Evolutionary conservation across 1,140 invertebrate genomes (phyloP), one percentile per base, ranked within the genome.

Genomic region (Saxidomus purpurata): DNA sequence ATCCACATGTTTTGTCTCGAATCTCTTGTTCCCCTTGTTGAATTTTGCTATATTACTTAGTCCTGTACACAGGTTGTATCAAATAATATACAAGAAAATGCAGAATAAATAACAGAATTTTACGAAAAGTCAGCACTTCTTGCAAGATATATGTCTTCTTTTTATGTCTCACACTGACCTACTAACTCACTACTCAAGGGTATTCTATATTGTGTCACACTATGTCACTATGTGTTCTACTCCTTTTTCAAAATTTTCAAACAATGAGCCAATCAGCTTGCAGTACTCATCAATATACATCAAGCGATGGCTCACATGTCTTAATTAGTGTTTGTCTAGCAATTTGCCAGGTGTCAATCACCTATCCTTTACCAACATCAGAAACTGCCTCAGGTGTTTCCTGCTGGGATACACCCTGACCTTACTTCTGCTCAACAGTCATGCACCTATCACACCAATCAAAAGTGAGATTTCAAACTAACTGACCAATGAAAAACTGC

Each of bases 291-390:
- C 17, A 71, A 71, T 67, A 8, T 15, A 11, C 63, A 43, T 40
- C 67, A 76, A 28, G 11, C 47, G 19, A 47, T 28, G 17, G 22
- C 22, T 40, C 19, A 76, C 8, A 76, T 28, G n/a, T 47, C 38
- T 15, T 76, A n/a, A 76, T 76, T 76, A 76, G 11, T 76, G 40
- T 76, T 76, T 76, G 71, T 76, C 71, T 76, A 76, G 22, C 15
- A 76, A 76, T 76, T 76, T 76, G 71, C 38, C 38, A 9, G 6
- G 6, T 43, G 40, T 76, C 71, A 76, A 76, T 76, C 71, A 76
- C n/a, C 4, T 43, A 38, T 43, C 67, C 34, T 40, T 25, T 22
- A 49, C 22, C 25, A 25, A 76, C 22, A 40, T 28, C 2, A 63
- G 25, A 28, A 63, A 28, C n/a, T 28, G 59, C 59, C 59, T 28